Evolutionary conservation across 2,797 vertebrate genomes (phyloP).

Genomic region (Discoglossus pictus): DNA sequence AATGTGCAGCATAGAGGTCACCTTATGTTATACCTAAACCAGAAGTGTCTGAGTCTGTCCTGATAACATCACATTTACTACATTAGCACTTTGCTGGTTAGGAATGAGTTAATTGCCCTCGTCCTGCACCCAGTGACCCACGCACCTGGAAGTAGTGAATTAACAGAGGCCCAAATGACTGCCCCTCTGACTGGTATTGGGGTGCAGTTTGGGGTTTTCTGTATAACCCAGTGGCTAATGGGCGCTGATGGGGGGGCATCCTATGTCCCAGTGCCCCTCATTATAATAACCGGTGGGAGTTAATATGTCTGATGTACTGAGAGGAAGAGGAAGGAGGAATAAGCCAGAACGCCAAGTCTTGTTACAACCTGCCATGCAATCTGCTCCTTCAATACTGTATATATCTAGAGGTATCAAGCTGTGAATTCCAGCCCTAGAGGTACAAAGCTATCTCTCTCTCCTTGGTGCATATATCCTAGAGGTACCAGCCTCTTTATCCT

Average conservation of each 20-base stretch:
- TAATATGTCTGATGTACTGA: neutral
- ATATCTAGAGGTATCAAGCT: neutral
- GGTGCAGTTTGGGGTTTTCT: too few relatives aligned
- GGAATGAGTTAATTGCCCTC: too few relatives aligned
- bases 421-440: slow-evolving; percentile 7
- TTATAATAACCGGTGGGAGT: slow-evolving; percentile 1
- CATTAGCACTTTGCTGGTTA: too few relatives aligned
- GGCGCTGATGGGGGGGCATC: too few relatives aligned
- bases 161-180: slow-evolving; percentile 16
- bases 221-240: too few relatives aligned
- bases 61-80: too few relatives aligned
- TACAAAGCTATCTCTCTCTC: neutral
- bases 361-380: slow-evolving; percentile 28
- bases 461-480: neutral
- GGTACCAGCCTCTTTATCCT: neutral
- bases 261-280: too few relatives aligned
- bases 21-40: too few relatives aligned
- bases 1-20: too few relatives aligned
- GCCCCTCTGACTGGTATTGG: slow-evolving; percentile 8
- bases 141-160: slow-evolving; percentile 21
- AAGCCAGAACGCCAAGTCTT: slow-evolving; percentile 16
- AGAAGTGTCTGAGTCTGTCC: too few relatives aligned
- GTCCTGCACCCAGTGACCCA: too few relatives aligned
- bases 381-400: slow-evolving; percentile 13
- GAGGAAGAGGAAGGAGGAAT: slow-evolving; percentile 9